A percentile compares a stretch with the other conserved stretches of the same genome.
phyloP scores from a whole-genome alignment of 2,113 vertebrate species.

The Zingel zingel region DNA sequence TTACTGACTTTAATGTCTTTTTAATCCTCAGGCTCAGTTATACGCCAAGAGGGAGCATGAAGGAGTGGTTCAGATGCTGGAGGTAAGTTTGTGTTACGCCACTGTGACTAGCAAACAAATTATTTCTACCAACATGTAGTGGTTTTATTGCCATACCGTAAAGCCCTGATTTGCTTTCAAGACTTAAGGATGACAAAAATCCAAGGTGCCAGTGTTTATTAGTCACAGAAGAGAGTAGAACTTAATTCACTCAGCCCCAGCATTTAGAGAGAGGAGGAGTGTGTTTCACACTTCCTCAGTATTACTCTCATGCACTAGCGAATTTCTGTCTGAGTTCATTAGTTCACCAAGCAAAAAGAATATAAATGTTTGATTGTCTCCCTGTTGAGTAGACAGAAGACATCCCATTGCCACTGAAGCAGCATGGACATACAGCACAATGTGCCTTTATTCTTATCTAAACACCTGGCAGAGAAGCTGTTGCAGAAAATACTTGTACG shows the following conservation, averaged over 20 bases:
- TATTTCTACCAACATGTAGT: background rate
- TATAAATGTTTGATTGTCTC: slow-evolving; percentile 14
- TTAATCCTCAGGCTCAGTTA: slow-evolving; percentile 90
- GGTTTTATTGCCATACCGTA: slow-evolving; percentile 6
- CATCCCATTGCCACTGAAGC: slow-evolving; percentile 1
- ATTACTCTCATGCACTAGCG: background rate
- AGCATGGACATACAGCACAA: slow-evolving; percentile 3
- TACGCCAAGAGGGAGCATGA: slow-evolving; percentile 97
- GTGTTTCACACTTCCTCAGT: slow-evolving; percentile 11
- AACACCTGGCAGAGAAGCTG: slow-evolving; percentile 59
- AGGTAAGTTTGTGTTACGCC: slow-evolving; percentile 86
- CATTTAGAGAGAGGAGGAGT: slow-evolving; percentile 8
- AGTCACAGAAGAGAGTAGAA: background rate
- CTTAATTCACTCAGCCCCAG: background rate
- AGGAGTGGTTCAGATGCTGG: slow-evolving; percentile 95
- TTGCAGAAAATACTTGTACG: slow-evolving; percentile 25
- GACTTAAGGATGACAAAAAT: slow-evolving; percentile 15
- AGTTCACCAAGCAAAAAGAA: slow-evolving; percentile 1
- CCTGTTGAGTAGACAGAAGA: slow-evolving; percentile 28
- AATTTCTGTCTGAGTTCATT: slow-evolving; percentile 14
- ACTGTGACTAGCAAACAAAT: slow-evolving; percentile 12
- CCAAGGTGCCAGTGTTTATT: background rate
- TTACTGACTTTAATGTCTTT: slow-evolving; percentile 39
- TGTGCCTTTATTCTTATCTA: slow-evolving; percentile 31
- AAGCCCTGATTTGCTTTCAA: slow-evolving; percentile 11